Evolutionary conservation across 2,888 invertebrate species (phyloP), one percentile per base, ranked within the genome.

Genomic region (Nomada fabriciana): DNA sequence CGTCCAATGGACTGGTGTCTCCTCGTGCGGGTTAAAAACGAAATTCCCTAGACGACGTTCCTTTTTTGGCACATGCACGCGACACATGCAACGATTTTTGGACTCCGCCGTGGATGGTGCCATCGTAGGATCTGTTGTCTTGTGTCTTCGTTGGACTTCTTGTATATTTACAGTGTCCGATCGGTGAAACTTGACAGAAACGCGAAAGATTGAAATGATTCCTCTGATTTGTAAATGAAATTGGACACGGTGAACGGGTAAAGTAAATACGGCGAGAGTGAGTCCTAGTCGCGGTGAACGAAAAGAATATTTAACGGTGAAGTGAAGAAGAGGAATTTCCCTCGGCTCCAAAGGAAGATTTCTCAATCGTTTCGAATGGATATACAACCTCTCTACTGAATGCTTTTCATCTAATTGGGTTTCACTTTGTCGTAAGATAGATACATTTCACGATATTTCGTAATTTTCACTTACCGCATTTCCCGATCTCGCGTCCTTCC

Each of bases 371-470:
- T 84, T 81, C 73, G 73, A 85, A 75, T 73, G 68, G 71, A 83
- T 84, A 83, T 25, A 88, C 91, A 91, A 91, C 91, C 91, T 91
- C 91, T 88, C 89, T 90, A 91, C 91, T 91, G 90, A 89, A 87
- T 81, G 78, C 78, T 85, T 91, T 84, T 90, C 87, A 89, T 84
- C 87, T 82, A 43, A 43, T 80, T 84, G 50, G 65, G 69, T 9
- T 61, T 82, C 60, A 65, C 52, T 64, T 83, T 80, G 65, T 90
- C 69, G 83, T 85, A 84, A 86, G 81, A 85, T 65, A 81, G 72
- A 64, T 76, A 64, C 74, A 73, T 71, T 82, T 82, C 61, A 25
- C 10, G 60, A 36, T 84, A 71, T 50, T 72, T 55, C 20, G 18
- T 63, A 61, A 7, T 1, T 72, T 59, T 73, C 11, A 4, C 60